phyloP scores from a whole-genome alignment of 2,113 vertebrate species.

The Phoxinus phoxinus region DNA sequence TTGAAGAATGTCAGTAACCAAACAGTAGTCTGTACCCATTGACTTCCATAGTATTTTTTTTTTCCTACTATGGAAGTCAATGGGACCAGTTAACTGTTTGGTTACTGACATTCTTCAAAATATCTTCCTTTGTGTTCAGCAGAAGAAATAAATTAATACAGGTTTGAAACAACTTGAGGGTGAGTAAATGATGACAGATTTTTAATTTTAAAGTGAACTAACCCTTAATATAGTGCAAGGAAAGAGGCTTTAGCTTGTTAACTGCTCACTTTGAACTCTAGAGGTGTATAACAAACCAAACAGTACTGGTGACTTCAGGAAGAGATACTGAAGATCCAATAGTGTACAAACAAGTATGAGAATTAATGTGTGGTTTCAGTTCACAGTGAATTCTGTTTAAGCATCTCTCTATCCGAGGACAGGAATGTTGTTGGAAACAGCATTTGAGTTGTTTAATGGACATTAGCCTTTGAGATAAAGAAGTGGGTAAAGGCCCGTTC shows the following conservation, averaged over 20 bases:
- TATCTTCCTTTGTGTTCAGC: no score
- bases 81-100: no score
- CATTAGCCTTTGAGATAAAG: slow-evolving; percentile 15
- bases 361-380: not conserved
- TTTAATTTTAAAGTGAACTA: no score
- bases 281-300: not conserved
- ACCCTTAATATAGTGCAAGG: slow-evolving; percentile 2
- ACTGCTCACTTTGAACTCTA: no score
- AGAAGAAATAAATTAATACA: no score
- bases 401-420: slow-evolving; percentile 30
- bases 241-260: not conserved
- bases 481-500: not conserved
- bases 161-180: no score
- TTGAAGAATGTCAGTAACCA: no score
- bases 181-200: no score
- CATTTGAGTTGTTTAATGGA: not conserved
- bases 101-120: no score
- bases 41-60: no score
- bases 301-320: not conserved
- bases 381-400: slow-evolving; percentile 49
- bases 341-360: not conserved
- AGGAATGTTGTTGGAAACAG: slow-evolving; percentile 41
- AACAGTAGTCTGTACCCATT: no score
- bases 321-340: not conserved
- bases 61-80: no score